These are phyloP conservation scores for Zele albiditarsus DNA, from an alignment of 2,888 invertebrate genomes.

Conservation along the genomic window DNA sequence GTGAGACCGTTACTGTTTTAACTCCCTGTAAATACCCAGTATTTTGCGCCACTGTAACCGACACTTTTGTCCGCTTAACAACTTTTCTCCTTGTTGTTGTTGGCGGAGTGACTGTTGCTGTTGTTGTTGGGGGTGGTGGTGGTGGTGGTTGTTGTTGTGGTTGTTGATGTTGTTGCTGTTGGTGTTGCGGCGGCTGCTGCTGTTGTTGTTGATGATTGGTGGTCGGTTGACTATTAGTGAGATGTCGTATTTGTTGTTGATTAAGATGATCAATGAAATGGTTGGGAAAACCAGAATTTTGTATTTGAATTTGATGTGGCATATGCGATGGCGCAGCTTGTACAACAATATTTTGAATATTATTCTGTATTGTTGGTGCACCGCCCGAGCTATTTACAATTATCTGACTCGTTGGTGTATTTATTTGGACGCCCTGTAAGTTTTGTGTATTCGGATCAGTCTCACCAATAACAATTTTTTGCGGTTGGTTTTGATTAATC, in stretches of 20 bases:
- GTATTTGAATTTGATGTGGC: constrained; percentile 71
- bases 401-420: constrained; percentile 71
- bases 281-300: constrained; percentile 70
- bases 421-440: constrained; percentile 69
- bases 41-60: constrained; percentile 59
- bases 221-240: constrained; percentile 57
- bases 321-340: constrained; percentile 70
- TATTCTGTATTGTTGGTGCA: constrained; percentile 71
- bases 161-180: constrained; percentile 55
- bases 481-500: constrained; percentile 65
- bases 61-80: constrained; percentile 63
- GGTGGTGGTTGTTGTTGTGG: constrained; percentile 46
- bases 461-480: constrained; percentile 71
- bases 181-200: constrained; percentile 47
- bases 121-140: constrained; percentile 51
- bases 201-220: constrained; percentile 37
- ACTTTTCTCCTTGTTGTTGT: constrained; percentile 66
- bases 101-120: constrained; percentile 45
- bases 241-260: constrained; percentile 69
- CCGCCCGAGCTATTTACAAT: constrained; percentile 72
- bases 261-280: constrained; percentile 71
- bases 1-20: constrained; percentile 61
- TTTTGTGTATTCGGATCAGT: constrained; percentile 65
- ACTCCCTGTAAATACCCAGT: constrained; percentile 55
- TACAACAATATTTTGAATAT: constrained; percentile 71